A percentile compares a stretch with the other conserved stretches of the same genome.
These are phyloP conservation scores for Oeneis ivallda DNA, from an alignment of 2,888 invertebrate species.

Conservation along the genomic window DNA sequence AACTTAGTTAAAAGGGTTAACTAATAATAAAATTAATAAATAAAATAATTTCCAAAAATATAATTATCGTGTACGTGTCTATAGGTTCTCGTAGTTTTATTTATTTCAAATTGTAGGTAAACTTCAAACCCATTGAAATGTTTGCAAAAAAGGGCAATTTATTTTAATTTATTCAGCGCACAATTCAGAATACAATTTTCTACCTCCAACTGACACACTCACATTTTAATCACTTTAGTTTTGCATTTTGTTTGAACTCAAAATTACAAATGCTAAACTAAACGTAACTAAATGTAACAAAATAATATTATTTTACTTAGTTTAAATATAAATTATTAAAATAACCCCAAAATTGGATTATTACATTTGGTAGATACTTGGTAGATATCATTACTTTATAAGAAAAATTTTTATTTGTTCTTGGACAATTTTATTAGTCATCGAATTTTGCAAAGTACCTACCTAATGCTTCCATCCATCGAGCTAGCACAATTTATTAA, in stretches of 20 bases:
- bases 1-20: too few relatives aligned
- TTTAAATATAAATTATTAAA: too few relatives aligned
- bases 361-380: too few relatives aligned
- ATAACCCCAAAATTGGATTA: too few relatives aligned
- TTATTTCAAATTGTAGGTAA: neutral
- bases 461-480: neutral
- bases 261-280: neutral
- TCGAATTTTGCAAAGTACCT: neutral
- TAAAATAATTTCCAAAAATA: neutral
- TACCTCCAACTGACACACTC: slow-evolving; percentile 5
- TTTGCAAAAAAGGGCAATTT: slow-evolving; percentile 8
- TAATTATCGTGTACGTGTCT: neutral
- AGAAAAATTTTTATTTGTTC: neutral
- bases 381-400: too few relatives aligned
- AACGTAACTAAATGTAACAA: too few relatives aligned
- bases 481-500: slow-evolving; percentile 51
- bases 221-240: slow-evolving; percentile 19
- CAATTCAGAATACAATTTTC: slow-evolving; percentile 9
- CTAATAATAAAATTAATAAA: too few relatives aligned
- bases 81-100: neutral
- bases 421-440: neutral
- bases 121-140: slow-evolving; percentile 1
- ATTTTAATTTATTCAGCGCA: slow-evolving; percentile 15
- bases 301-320: neutral
- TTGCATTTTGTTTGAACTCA: slow-evolving; percentile 4